Evolutionary conservation across 2,113 vertebrate genomes (phyloP).

Genomic region (Oreamnos americanus): DNA sequence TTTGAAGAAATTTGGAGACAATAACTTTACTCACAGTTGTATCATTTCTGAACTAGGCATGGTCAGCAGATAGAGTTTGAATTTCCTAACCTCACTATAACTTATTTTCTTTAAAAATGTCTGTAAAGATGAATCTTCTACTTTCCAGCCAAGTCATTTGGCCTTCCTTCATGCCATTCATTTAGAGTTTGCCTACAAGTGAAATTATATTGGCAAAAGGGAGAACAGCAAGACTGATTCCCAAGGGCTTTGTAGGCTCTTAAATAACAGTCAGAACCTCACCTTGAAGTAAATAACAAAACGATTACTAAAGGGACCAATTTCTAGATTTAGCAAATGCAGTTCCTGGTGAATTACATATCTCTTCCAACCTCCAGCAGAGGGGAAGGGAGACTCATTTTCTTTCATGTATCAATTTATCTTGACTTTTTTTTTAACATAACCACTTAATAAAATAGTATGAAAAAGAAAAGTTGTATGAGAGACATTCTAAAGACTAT

Average conservation of each 20-base stretch:
- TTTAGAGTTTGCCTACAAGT: background rate
- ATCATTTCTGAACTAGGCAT: background rate
- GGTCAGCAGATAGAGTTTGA: background rate
- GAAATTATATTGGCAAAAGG: background rate
- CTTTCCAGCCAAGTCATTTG: background rate
- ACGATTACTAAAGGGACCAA: background rate
- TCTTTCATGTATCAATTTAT: background rate
- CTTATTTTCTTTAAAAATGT: slow-evolving; percentile 16
- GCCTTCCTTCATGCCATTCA: background rate
- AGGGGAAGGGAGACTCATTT: background rate
- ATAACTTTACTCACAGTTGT: background rate
- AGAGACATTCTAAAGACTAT: background rate
- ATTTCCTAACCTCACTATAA: background rate
- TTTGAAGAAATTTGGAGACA: background rate
- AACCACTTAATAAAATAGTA: background rate
- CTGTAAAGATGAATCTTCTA: background rate
- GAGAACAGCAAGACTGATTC: background rate
- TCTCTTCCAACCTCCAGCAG: background rate
- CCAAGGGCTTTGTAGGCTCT: background rate
- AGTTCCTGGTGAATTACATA: background rate
- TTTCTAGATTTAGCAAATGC: background rate
- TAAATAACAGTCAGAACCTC: background rate
- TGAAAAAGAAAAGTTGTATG: background rate
- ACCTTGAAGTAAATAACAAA: background rate
- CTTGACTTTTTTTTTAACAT: background rate